Evolutionary conservation across 2,797 vertebrate genomes (phyloP).

Genomic region (Poecilia gillii): DNA sequence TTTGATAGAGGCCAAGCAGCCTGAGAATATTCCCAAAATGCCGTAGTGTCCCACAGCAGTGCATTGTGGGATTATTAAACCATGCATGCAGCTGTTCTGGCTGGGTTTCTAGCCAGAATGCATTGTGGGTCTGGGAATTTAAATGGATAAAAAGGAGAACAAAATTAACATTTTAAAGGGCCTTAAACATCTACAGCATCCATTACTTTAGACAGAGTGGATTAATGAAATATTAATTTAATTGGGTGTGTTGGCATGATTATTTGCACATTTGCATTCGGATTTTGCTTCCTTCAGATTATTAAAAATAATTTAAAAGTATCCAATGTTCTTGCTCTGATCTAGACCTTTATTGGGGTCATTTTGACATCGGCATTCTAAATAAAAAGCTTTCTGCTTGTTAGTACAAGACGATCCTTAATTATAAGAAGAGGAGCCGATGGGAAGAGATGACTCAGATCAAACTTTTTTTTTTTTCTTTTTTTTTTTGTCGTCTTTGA

Average conservation of each 20-base stretch:
- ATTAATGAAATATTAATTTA: background rate
- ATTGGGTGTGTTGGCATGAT: background rate
- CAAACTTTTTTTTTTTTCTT: background rate
- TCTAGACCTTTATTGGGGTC: background rate
- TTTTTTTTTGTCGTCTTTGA: background rate
- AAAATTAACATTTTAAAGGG: background rate
- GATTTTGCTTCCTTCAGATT: background rate
- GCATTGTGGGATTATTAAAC: conserved; percentile 32
- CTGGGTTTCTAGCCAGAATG: background rate
- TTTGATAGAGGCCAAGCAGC: conserved; percentile 57
- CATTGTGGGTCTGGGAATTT: background rate
- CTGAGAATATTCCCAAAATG: conserved; percentile 39
- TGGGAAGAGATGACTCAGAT: background rate
- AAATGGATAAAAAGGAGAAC: background rate
- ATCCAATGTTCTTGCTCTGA: background rate
- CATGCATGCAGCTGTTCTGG: conserved; percentile 21
- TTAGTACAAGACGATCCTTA: conserved; percentile 2
- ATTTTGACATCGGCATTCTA: background rate
- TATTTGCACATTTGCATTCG: background rate
- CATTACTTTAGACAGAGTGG: background rate
- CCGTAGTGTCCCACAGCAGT: conserved; percentile 28
- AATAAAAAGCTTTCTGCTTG: conserved; percentile 4
- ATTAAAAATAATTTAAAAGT: background rate
- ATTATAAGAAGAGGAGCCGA: conserved; percentile 15
- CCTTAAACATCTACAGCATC: background rate